Percentiles rank a stretch among this genome's conserved stretches.
These are phyloP conservation scores for Portevinia maculata DNA, from an alignment of 2,888 invertebrate genomes.

Conservation along the genomic window DNA sequence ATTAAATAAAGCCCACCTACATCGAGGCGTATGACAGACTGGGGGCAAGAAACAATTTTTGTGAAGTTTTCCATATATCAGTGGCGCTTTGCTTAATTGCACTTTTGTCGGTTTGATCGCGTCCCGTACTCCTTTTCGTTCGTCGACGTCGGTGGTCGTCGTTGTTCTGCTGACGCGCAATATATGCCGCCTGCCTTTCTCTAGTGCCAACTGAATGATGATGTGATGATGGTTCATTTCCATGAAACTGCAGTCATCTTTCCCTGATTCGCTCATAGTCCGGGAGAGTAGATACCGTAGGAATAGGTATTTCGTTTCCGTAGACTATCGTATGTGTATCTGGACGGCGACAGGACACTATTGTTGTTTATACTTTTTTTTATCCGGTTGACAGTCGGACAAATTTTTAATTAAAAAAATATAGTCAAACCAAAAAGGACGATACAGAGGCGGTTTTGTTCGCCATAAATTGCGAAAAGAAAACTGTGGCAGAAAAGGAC, in stretches of 20 bases:
- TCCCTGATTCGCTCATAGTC: slow-evolving; percentile 1
- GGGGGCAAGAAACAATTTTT: slow-evolving; percentile 28
- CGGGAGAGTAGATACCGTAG: slow-evolving; percentile 7
- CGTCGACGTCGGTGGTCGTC: slow-evolving; percentile 10
- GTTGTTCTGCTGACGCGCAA: slow-evolving; percentile 50
- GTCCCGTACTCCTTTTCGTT: slow-evolving; percentile 16
- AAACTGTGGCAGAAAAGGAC: slow-evolving; percentile 30
- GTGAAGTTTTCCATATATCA: slow-evolving; percentile 38
- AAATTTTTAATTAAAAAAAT: slow-evolving; percentile 76
- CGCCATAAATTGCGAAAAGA: slow-evolving; percentile 58
- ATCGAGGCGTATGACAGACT: not conserved
- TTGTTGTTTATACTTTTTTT: slow-evolving; percentile 72
- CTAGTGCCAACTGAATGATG: slow-evolving; percentile 52
- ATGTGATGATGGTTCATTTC: slow-evolving; percentile 70
- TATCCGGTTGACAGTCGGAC: slow-evolving; percentile 74
- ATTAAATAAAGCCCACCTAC: slow-evolving; percentile 59
- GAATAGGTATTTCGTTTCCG: not conserved
- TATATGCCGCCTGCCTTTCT: slow-evolving; percentile 44
- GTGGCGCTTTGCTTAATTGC: slow-evolving; percentile 71
- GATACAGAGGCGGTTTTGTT: slow-evolving; percentile 36
- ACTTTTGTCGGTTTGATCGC: slow-evolving; percentile 70
- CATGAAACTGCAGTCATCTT: slow-evolving; percentile 18
- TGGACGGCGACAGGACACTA: slow-evolving; percentile 56
- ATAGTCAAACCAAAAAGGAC: slow-evolving; percentile 40
- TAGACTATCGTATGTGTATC: slow-evolving; percentile 8